Evolutionary conservation across 2,113 vertebrate species (phyloP), one percentile per base, ranked within the genome.

Genomic region (Callionymus lyra): DNA sequence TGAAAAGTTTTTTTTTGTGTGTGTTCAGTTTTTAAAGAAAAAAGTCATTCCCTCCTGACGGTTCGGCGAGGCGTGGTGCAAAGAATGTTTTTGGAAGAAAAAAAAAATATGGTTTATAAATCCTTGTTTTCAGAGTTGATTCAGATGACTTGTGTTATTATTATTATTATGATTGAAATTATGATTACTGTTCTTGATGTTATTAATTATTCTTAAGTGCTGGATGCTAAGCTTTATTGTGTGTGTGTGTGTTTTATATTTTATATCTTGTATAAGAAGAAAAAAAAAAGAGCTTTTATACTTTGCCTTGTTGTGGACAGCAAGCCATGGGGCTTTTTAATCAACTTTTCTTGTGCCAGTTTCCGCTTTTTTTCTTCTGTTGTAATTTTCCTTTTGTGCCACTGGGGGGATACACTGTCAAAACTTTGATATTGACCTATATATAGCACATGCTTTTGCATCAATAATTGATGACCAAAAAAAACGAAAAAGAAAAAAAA

Each of bases 191-290:
- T 73, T 82, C 67, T 83, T 71, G 55, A 63, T 75, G 55, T 81
- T 76, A 71, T 70, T 70, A 74, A 76, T 80, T 79, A 76, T 84
- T 77, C 78, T 80, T 83, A 83, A 83, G 77, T 84, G 83, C 84
- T 85, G 82, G 81, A 86, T 83, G 80, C 83, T 87, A 83, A 83
- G 85, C 84, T 88, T 86, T 85, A 85, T 79, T 66, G 77, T 76
- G 68, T 69, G 68, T 76, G 68, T 69, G 68, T 81, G 80, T 76
- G 77, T 82, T 81, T 61, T 43, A 76, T 82, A 76, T 82, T 85
- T 85, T 74, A 57, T 82, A 85, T 81, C 60, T 82, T 79, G 65
- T 80, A 80, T 59, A 70, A 82, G 56, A 69, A 68, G 68, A 68
- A 60, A 77, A 61, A 67, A 72, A 68, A 60, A 74, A 53, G 44